Base-by-base conservation (phyloP, 2,888 invertebrate species). In the Deilephila porcellus region DNA sequence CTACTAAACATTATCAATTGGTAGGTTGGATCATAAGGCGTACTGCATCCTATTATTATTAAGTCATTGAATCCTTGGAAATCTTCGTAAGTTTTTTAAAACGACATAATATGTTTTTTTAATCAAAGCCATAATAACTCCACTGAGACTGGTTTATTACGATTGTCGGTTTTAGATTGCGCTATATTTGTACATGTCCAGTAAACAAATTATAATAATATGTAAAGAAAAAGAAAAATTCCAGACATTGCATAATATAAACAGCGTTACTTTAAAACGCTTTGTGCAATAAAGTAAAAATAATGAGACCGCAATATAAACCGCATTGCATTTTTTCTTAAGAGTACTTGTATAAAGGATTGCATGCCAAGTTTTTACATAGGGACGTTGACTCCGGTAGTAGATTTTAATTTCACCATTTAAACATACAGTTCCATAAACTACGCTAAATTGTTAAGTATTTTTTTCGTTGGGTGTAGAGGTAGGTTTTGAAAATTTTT, bases 291-390 rank as follows among this genome's bases (percentile, higher is more conserved):
- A 67, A 67, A 67, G 25, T 67, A 52, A 67, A 29, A 25, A 67
- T 67, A 67, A 67, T 17, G 52, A 67, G 67, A 14, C 67, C 67
- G 67, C 67, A 52, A 67, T 67, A 67, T 52, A 45, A 64, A 14
- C 52, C 67, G 67, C 67, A 52, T 67, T 64, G 64, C 37, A 20
- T 67, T 67, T 52, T 67, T 67, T 67, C 67, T 67, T 67, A 67
- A 29, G 45, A 52, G 45, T 64, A 45, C 17, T 67, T 52, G 25
- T 67, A 45, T 52, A 67, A 67, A 67, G 67, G 45, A 52, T 52
- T 67, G 67, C 67, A 67, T 52, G 67, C 67, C 67, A 67, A 67
- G 52, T 52, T 67, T 67, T 67, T 67, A 67, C 52, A 45, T 52
- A 25, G 45, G 52, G 52, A 37, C 29, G 59, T 62, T 52, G 70